Conservation (phyloP, 1,140 invertebrate species). For the Drosophila ambigua region DNA sequence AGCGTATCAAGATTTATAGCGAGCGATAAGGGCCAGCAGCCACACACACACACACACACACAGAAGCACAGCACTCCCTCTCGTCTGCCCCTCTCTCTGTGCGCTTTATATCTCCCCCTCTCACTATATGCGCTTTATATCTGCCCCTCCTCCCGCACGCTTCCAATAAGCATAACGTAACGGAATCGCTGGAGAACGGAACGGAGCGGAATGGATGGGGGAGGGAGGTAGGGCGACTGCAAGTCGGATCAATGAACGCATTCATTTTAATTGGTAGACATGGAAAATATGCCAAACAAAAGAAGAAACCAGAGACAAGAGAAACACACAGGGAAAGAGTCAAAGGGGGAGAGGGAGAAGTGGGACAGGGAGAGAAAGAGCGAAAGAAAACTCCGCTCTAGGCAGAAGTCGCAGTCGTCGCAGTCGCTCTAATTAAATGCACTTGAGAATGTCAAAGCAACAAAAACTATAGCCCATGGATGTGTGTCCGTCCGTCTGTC, state of each 20-base stretch:
- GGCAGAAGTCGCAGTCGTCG: conserved; percentile 29
- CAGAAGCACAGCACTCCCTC: neutral
- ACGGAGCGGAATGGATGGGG: too few relatives aligned
- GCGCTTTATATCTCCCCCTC: neutral
- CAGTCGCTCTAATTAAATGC: conserved; percentile 71
- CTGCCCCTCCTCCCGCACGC: neutral
- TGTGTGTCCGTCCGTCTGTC: neutral
- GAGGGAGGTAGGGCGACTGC: conserved; percentile 1
- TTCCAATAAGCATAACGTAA: neutral
- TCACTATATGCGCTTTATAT: too few relatives aligned
- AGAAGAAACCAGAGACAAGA: conserved; percentile 40
- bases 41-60: conserved; percentile 4
- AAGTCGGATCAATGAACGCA: conserved; percentile 82
- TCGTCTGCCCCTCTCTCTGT: neutral
- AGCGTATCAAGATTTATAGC: conserved; percentile 83
- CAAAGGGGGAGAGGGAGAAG: too few relatives aligned
- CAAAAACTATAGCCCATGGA: conserved; percentile 19
- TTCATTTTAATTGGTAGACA: conserved; percentile 83
- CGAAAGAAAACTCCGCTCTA: conserved; percentile 24
- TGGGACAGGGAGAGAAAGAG: conserved; percentile 7
- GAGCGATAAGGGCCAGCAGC: conserved; percentile 70
- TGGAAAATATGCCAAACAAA: conserved; percentile 78
- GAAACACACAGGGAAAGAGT: neutral
- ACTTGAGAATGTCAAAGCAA: conserved; percentile 67
- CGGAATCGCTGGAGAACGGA: neutral